Evolutionary conservation across 2,888 invertebrate genomes (phyloP), one percentile per base, ranked within the genome.

Genomic region (Lysandra coridon): DNA sequence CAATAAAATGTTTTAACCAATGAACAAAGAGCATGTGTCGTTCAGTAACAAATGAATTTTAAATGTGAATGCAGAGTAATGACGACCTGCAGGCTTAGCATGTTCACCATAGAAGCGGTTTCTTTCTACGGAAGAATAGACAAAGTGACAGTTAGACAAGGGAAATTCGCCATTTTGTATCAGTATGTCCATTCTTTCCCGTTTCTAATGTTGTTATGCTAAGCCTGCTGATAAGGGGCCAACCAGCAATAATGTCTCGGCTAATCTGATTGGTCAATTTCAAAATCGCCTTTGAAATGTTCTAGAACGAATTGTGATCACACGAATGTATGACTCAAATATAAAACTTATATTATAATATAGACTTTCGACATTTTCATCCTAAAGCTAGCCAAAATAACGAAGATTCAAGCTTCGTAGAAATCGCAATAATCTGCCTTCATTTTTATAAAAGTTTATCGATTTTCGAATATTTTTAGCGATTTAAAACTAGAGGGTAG

Each of bases 401-500:
- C 64, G 33, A 33, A 69, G 69, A 17, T 37, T 69, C 5, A 12
- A 69, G 69, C 69, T 69, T 69, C 69, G 33, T 17, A 69, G 69
- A 69, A 64, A 64, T 69, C 69, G 33, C 57, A 57, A 33, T 69
- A 14, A 69, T 33, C 33, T 69, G 69, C 69, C 33, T 69, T 69
- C 69, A 33, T 17, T 69, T 69, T 69, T 69, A 69, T 69, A 69
- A 69, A 69, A 5, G 33, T 69, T 69, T 69, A 37, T 69, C 69
- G 33, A 69, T 69, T 69, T 69, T 69, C 69, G 69, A 69, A 69
- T 69, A 33, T 37, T 37, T 69, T 69, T 69, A 69, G 69, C 17
- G 23, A 23, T 14, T 69, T 4, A 69, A 33, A 33, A 69, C 1
- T 69, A 69, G 33, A 37, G 64, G 64, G 23, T 64, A 64, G 33